Percentiles rank a stretch among this genome's conserved stretches.
phyloP scores from a whole-genome alignment of 2,888 invertebrate species.

The Phalera bucephala region DNA sequence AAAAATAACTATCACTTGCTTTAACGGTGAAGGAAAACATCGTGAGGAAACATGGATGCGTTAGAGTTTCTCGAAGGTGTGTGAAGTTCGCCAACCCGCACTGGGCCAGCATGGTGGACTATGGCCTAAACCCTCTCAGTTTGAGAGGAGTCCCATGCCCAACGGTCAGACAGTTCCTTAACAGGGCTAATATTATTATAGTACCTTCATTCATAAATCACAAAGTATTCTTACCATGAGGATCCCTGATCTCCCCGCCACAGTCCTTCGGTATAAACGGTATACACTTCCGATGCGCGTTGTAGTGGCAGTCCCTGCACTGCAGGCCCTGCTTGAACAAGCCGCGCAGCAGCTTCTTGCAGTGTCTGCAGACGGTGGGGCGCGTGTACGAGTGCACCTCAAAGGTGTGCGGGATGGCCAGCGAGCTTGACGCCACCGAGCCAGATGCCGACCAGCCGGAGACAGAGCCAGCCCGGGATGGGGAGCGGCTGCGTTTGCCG shows the following conservation, averaged over 20 bases:
- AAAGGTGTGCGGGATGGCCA: constrained; percentile 94
- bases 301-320: constrained; percentile 98
- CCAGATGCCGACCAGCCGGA: constrained; percentile 8
- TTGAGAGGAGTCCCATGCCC: no score
- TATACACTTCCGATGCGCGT: constrained; percentile 97
- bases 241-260: constrained; percentile 86
- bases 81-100: no score
- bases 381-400: constrained; percentile 98
- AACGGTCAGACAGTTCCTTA: no score
- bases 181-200: no score
- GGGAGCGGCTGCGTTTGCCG: constrained; percentile 85
- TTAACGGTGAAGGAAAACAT: no score
- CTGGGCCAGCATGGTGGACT: no score
- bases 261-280: constrained; percentile 96
- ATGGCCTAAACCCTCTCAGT: no score
- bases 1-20: no score
- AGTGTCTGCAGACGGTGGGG: constrained; percentile 97
- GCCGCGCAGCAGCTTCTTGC: constrained; percentile 97
- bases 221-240: constrained; percentile 65
- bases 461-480: constrained; percentile 85
- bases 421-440: constrained; percentile 18
- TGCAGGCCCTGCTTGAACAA: constrained; percentile 98
- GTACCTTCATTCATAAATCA: no score
- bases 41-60: no score
- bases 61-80: no score